These are phyloP conservation scores for Cyprinella venusta DNA, from an alignment of 2,797 vertebrate species.

Conservation along the genomic window DNA sequence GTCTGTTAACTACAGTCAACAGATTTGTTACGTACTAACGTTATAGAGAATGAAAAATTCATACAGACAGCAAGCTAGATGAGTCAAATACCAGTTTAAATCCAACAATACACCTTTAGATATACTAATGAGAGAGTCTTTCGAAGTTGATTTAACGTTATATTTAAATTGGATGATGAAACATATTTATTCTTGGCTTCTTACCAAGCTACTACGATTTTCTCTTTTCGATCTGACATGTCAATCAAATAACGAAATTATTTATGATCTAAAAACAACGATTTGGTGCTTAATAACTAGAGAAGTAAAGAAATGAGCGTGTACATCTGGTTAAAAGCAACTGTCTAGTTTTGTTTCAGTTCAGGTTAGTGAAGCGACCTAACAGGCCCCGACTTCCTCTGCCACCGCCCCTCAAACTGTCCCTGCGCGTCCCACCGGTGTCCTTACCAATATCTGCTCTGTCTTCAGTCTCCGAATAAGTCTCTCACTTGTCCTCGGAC, in stretches of 20 bases:
- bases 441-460: constrained; percentile 71
- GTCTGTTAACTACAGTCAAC: not conserved
- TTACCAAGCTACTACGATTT: not conserved
- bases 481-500: constrained; percentile 53
- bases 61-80: not conserved
- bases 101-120: not conserved
- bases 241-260: not conserved
- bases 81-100: not conserved
- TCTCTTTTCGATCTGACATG: not conserved
- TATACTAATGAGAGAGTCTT: not conserved
- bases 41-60: not conserved
- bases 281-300: not conserved
- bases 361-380: constrained; percentile 65
- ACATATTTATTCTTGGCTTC: constrained; percentile 10
- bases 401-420: constrained; percentile 76
- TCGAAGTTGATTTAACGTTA: not conserved
- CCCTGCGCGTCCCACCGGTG: not conserved
- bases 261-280: not conserved
- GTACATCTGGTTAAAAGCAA: not conserved
- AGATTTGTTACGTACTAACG: constrained; percentile 4
- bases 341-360: constrained; percentile 59
- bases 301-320: not conserved
- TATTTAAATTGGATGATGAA: not conserved
- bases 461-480: constrained; percentile 67
- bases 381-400: constrained; percentile 57